Conservation (phyloP, 2,797 vertebrate species). For the Anguilla megastoma region DNA sequence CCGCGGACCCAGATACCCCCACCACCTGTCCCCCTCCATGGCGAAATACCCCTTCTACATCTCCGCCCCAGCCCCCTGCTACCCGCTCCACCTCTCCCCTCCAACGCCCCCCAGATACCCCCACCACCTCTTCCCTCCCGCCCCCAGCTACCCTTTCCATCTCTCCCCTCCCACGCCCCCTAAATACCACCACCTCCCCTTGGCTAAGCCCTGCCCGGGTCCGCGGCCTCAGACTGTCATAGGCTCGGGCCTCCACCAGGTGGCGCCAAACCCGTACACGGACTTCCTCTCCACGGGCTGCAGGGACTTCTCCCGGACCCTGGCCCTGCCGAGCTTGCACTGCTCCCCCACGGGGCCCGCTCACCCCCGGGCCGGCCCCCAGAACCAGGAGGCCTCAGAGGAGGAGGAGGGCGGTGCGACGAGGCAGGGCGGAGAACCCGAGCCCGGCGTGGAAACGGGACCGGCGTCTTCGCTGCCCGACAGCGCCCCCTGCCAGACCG, state of each 20-base stretch:
- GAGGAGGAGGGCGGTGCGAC: conserved; percentile 41
- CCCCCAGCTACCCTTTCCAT: conserved; percentile 59
- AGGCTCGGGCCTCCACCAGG: conserved; percentile 54
- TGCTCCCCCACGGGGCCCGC: conserved; percentile 54
- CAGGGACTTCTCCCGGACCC: conserved; percentile 65
- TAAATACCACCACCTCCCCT: conserved; percentile 72
- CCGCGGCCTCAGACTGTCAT: conserved; percentile 57
- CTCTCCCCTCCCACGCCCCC: conserved; percentile 55
- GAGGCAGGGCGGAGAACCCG: conserved; percentile 54
- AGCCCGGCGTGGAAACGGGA: conserved; percentile 52
- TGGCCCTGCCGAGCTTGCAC: conserved; percentile 65
- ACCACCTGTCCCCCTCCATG: conserved; percentile 59
- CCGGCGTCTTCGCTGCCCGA: conserved; percentile 72
- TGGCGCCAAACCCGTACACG: conserved; percentile 25
- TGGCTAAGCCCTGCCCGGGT: conserved; percentile 55
- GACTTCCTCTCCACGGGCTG: conserved; percentile 40
- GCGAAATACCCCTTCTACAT: conserved; percentile 24
- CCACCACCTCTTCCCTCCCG: conserved; percentile 61
- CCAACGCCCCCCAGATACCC: conserved; percentile 59
- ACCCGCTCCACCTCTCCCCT: conserved; percentile 20
- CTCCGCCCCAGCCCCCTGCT: conserved; percentile 27
- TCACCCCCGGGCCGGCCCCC: conserved; percentile 43
- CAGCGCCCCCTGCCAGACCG: conserved; percentile 87
- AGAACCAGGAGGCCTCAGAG: conserved; percentile 41
- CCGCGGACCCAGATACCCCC: conserved; percentile 61